Evolutionary conservation across 2,888 invertebrate genomes (phyloP), one percentile per base, ranked within the genome.

Genomic region (Acanthoscelides obtectus): DNA sequence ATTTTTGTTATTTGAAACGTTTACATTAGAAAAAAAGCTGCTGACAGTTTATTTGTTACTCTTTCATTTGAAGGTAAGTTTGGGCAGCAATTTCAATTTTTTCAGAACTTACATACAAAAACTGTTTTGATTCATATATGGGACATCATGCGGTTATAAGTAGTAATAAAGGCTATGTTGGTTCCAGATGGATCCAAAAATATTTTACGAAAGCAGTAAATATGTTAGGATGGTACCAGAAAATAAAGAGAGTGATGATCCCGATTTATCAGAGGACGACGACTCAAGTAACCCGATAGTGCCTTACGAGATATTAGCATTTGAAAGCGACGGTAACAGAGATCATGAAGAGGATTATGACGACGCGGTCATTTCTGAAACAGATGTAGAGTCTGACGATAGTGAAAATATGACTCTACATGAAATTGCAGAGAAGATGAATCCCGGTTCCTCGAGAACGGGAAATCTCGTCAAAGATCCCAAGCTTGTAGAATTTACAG

Each of bases 121-220:
- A 22, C 25, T 25, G 25, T 12, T 70, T 70, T 67, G 70, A 67
- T 12, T 70, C 70, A 70, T 67, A 67, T 70, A 67, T 70, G 70
- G 67, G 67, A 70, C 45, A 71, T n/a, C 65, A 69, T 71, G 45
- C 21, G 20, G 22, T 67, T 68, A 69, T 64, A 25, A 22, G 22
- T 19, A 22, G 27, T 20, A 20, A 69, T 17, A 71, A 69, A 22
- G 20, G n/a, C 22, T 3, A 45, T 70, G 20, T 66, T 69, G 68
- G 22, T 71, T 71, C 27, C 66, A 71, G 71, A 71, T 71, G 71
- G 66, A 71, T 71, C 66, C 71, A 17, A 69, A 69, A 69, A n/a
- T 45, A 2, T 71, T 71, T 71, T 69, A 69, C 45, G 71, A 69
- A 17, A 68, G 45, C 22, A 27, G 21, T 4, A 71, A 69, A 63